Base-by-base conservation (phyloP, 2,113 vertebrate species). In the Urocynchramus pylzowi region DNA sequence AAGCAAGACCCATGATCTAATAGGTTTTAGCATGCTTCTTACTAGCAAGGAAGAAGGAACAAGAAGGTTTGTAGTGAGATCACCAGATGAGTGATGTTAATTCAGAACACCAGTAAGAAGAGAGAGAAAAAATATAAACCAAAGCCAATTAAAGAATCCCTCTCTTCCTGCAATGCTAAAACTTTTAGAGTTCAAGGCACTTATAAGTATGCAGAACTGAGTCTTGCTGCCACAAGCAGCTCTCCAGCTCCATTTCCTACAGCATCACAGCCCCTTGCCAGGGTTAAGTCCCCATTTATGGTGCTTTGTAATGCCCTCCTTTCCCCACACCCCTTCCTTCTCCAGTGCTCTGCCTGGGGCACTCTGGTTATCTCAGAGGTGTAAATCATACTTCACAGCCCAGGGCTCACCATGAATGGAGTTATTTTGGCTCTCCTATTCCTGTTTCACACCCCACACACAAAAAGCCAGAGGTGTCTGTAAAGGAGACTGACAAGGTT, bases 231-330 rank as follows among this genome's bases (percentile, higher is more conserved):
- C 26, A 42, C 11, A 35, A 84, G 57, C 10, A 37, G 14, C 7
- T 50, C 47, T 68, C 41, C 28, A 22, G 5, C n/a, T 75, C 57
- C 19, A 26, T 18, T 61, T 49, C 42, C 77, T 59, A 16, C 26
- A 39, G 18, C 6, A 1, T 17, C 27, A 49, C 30, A 60, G 30
- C 13, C 42, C 31, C n/a, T 71, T 42, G 23, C 27, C 73, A 60
- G 24, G 21, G 27, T 15, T n/a, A n/a, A 85, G 14, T 18, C n/a
- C 4, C 1, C 8, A 1, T 44, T 26, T 28, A 16, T 0, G 1
- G 35, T 33, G n/a, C 37, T 82, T 50, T 47, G 11, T 31, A 31
- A 24, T 11, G 15, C 35, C 24, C 35, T 84, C 42, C 30, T 41
- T 17, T 33, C 33, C 41, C 22, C 14, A 8, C 5, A 5, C 39